A percentile compares a stretch with the other conserved stretches of the same genome.
phyloP scores from a whole-genome alignment of 2,797 vertebrate species.

The Manis pentadactyla region DNA sequence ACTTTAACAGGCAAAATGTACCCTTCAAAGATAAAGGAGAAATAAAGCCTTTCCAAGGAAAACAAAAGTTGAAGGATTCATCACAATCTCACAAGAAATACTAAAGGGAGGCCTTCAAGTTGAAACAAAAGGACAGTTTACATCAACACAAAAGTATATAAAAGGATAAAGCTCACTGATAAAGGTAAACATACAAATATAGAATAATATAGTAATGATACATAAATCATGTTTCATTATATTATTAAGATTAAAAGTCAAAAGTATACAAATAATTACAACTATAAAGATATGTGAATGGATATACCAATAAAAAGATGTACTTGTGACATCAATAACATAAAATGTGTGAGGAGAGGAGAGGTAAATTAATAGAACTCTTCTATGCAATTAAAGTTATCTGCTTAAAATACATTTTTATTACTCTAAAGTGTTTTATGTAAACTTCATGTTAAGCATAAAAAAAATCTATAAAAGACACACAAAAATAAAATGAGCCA shows the following conservation, averaged over 20 bases:
- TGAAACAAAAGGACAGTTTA: not conserved
- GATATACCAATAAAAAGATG: not conserved
- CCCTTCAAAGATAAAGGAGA: not conserved
- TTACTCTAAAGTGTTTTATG: not conserved
- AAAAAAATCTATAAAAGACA: not conserved
- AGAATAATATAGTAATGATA: not conserved
- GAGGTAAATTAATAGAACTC: not conserved
- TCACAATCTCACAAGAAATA: not conserved
- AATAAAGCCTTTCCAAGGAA: not conserved
- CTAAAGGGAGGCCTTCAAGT: not conserved
- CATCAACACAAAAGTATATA: not conserved
- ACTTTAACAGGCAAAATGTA: not conserved
- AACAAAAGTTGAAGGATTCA: not conserved
- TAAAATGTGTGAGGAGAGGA: not conserved
- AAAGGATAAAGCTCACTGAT: not conserved
- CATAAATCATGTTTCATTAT: not conserved
- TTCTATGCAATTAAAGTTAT: not conserved
- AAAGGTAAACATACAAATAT: not conserved
- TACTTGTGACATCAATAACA: not conserved
- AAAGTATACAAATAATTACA: not conserved
- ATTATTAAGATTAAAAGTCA: not conserved
- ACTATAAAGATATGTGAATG: not conserved
- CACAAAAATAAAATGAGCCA: not conserved
- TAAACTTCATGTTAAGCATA: not conserved
- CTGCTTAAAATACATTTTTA: not conserved